Conservation (phyloP, 2,888 invertebrate genomes). For the Aphrophora alni region DNA sequence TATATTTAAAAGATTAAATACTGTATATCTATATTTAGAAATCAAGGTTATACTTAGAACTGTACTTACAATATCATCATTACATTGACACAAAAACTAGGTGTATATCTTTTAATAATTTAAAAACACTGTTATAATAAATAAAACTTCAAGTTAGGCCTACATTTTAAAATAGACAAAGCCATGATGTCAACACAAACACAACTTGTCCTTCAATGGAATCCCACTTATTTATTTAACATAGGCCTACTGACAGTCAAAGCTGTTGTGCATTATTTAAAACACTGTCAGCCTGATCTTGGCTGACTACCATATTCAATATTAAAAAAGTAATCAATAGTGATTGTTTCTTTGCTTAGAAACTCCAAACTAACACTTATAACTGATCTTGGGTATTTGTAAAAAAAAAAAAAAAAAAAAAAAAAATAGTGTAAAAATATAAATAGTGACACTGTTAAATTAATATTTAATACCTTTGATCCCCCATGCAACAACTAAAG, state of each 20-base stretch:
- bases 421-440: background rate
- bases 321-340: background rate
- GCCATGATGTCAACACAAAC: background rate
- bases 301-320: background rate
- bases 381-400: background rate
- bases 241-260: background rate
- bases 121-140: background rate
- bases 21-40: too few relatives aligned
- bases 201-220: background rate
- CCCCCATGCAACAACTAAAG: conserved; percentile 42
- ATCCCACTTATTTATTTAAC: background rate
- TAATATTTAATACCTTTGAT: conserved; percentile 36
- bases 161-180: conserved; percentile 2
- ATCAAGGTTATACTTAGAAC: too few relatives aligned
- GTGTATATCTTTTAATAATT: too few relatives aligned
- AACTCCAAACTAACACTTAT: too few relatives aligned
- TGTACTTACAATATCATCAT: background rate
- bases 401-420: conserved; percentile 11
- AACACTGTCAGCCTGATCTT: too few relatives aligned
- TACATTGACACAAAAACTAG: too few relatives aligned
- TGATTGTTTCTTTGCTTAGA: background rate
- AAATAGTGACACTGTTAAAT: background rate
- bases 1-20: too few relatives aligned
- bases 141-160: background rate
- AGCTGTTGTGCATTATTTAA: too few relatives aligned